Conservation (phyloP, 2,113 vertebrate species). For the Tragelaphus imberbis region DNA sequence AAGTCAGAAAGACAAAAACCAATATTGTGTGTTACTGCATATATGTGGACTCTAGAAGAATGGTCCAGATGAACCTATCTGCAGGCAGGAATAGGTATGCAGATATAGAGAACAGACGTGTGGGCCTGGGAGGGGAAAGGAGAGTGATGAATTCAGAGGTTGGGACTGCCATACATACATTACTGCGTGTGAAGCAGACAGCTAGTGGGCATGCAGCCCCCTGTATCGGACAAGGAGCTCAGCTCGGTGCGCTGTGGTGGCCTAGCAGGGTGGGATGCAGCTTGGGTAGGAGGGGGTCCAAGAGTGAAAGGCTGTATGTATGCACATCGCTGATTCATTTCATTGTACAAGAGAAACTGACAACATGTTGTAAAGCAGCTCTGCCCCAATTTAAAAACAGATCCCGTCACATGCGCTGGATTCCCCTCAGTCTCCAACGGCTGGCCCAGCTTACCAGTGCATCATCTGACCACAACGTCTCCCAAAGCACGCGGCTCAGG, state of each 20-base stretch:
- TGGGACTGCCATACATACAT: rapidly evolving
- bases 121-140: not conserved
- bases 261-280: not conserved
- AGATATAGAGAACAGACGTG: not conserved
- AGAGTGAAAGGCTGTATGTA: not conserved
- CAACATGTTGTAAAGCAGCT: not conserved
- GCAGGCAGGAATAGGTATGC: not conserved
- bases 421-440: not conserved
- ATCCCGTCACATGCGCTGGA: not conserved
- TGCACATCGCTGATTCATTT: rapidly evolving
- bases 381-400: not conserved
- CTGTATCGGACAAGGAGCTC: not conserved
- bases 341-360: not conserved
- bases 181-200: rapidly evolving
- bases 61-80: not conserved
- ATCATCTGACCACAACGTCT: not conserved
- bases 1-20: not conserved
- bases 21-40: not conserved
- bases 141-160: rapidly evolving
- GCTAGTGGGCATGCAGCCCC: not conserved
- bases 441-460: not conserved
- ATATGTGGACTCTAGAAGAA: not conserved
- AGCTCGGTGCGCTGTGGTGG: not conserved
- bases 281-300: not conserved
- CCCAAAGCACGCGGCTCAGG: not conserved